phyloP scores from a whole-genome alignment of 2,888 invertebrate species.

The Eueremaeus valkanovi region DNA sequence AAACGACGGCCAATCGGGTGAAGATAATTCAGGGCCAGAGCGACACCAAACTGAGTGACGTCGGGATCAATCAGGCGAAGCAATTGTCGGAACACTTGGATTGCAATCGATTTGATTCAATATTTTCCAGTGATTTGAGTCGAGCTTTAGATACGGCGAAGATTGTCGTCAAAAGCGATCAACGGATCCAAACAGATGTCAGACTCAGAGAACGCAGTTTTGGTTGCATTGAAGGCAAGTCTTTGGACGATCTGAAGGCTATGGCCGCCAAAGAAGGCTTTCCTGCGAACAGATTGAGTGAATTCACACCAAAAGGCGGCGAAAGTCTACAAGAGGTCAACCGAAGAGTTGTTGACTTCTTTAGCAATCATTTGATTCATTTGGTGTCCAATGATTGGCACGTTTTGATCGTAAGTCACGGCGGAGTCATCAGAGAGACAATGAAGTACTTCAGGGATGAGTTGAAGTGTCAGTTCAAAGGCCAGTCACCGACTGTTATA shows the following conservation, averaged over 20 bases:
- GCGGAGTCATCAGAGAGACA: constrained; percentile 41
- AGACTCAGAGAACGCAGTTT: constrained; percentile 38
- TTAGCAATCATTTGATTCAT: constrained; percentile 12
- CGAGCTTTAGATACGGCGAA: constrained; percentile 40
- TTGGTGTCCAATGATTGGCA: neutral
- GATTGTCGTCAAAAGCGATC: constrained; percentile 23
- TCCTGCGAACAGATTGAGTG: neutral
- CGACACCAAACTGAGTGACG: constrained; percentile 38
- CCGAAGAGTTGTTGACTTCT: constrained; percentile 35
- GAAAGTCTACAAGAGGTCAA: constrained; percentile 38
- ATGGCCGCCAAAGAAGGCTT: constrained; percentile 23
- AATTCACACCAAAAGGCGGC: constrained; percentile 39
- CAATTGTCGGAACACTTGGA: constrained; percentile 33
- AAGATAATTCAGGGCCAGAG: constrained; percentile 41
- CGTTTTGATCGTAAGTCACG: constrained; percentile 42
- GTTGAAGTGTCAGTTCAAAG: constrained; percentile 11
- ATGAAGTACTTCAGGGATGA: constrained; percentile 34
- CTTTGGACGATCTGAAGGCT: constrained; percentile 25
- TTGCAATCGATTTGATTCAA: neutral
- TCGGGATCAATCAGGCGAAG: constrained; percentile 34
- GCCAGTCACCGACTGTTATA: neutral
- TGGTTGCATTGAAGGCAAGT: constrained; percentile 38
- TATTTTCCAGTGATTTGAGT: constrained; percentile 40
- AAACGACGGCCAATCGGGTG: constrained; percentile 40
- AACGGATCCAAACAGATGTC: constrained; percentile 28